Conservation (phyloP, 2,113 vertebrate genomes). For the Reinhardtius hippoglossoides region DNA sequence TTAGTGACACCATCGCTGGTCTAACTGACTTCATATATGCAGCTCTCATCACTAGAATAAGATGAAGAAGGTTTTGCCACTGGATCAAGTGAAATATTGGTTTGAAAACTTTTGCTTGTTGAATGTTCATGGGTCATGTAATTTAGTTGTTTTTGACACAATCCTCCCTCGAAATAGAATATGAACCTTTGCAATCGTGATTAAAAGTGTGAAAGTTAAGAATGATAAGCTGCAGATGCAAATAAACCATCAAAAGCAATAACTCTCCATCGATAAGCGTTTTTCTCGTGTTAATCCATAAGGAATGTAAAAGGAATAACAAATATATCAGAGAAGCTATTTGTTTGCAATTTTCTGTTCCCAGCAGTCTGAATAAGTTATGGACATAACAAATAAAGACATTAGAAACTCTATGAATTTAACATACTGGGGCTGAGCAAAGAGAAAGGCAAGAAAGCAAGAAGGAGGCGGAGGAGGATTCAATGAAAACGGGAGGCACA, state of each 20-base stretch:
- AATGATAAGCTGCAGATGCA: too few species aligned
- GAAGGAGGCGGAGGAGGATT: slow-evolving; percentile 17
- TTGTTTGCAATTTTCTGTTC: slow-evolving; percentile 1
- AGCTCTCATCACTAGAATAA: slow-evolving; percentile 11
- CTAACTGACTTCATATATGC: slow-evolving; percentile 22
- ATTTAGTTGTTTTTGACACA: neutral
- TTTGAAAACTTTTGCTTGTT: slow-evolving; percentile 12
- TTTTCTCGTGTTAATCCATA: too few species aligned
- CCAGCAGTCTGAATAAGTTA: slow-evolving; percentile 1
- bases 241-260: too few species aligned
- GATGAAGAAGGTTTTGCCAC: slow-evolving; percentile 5
- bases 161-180: neutral
- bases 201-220: neutral
- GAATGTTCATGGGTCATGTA: neutral
- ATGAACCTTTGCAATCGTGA: neutral
- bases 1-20: slow-evolving; percentile 14
- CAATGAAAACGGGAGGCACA: slow-evolving; percentile 6
- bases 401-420: neutral
- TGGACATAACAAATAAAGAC: slow-evolving; percentile 6
- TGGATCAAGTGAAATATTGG: neutral
- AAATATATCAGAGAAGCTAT: neutral
- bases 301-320: neutral
- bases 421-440: neutral
- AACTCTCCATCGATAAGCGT: too few species aligned
- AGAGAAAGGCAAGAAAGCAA: slow-evolving; percentile 4